phyloP scores from a whole-genome alignment of 2,113 vertebrate species.

The Axis porcinus region DNA sequence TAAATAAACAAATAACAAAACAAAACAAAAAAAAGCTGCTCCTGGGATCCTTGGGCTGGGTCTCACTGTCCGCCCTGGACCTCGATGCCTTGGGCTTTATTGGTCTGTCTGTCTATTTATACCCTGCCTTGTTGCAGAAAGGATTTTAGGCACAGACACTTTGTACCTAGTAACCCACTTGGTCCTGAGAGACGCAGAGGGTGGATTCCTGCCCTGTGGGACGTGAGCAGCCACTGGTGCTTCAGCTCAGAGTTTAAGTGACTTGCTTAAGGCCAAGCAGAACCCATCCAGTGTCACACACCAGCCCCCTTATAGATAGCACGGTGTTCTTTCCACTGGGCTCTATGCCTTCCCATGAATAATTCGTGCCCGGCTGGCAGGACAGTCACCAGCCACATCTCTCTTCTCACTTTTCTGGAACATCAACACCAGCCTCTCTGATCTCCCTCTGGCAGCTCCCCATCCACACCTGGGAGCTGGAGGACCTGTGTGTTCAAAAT shows the following conservation, averaged over 20 bases:
- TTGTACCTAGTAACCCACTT: too few relatives aligned
- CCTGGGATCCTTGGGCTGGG: not conserved
- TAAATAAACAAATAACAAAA: not conserved
- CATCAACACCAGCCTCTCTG: not conserved
- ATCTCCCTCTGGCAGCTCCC: not conserved
- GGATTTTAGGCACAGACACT: not conserved
- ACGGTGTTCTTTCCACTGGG: not conserved
- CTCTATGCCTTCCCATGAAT: constrained; percentile 41
- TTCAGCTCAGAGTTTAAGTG: not conserved
- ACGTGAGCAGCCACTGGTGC: not conserved
- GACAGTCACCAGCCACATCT: not conserved
- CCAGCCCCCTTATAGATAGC: not conserved
- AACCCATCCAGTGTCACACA: not conserved
- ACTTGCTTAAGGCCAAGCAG: not conserved
- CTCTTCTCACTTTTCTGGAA: constrained; percentile 46
- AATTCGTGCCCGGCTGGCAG: not conserved
- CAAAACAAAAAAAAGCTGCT: not conserved
- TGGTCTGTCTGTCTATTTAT: not conserved
- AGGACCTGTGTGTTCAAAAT: not conserved
- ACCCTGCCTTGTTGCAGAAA: not conserved
- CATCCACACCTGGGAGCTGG: not conserved
- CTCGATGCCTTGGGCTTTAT: not conserved
- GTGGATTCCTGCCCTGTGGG: not conserved
- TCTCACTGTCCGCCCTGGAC: not conserved
- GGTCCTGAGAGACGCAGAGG: rapidly evolving